phyloP scores from a whole-genome alignment of 2,797 vertebrate species.

The Clarias platycephalus region DNA sequence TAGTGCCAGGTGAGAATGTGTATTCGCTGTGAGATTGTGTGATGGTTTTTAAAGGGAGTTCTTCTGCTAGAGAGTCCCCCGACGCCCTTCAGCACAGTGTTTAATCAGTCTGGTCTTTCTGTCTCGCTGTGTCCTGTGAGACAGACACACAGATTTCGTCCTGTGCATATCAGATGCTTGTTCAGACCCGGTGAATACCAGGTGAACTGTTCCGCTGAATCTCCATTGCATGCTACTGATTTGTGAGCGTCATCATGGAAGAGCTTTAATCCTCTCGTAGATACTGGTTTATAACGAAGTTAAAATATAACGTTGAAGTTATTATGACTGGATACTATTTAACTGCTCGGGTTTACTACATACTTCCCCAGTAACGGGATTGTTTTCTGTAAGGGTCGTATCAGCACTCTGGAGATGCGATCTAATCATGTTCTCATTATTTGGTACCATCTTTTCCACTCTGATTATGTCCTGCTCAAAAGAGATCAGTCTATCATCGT shows the following conservation, averaged over 20 bases:
- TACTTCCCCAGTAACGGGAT: background rate
- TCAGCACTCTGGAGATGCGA: background rate
- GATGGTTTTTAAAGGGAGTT: background rate
- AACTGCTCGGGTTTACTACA: background rate
- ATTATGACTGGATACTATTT: background rate
- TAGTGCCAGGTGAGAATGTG: background rate
- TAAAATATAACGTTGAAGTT: background rate
- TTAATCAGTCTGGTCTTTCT: background rate
- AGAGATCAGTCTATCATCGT: background rate
- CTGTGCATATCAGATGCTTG: background rate
- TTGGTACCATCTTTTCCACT: background rate
- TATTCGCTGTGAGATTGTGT: no score
- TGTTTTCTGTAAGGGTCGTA: background rate
- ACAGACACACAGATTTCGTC: background rate
- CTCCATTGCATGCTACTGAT: background rate
- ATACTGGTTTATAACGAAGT: background rate
- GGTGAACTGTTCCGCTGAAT: background rate
- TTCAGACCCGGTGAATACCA: background rate
- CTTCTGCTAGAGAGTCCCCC: background rate
- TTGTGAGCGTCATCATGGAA: background rate
- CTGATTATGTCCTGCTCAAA: background rate
- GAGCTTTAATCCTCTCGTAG: background rate
- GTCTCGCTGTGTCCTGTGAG: background rate
- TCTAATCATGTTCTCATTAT: background rate
- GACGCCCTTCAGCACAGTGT: background rate